A percentile compares a stretch with the other conserved stretches of the same genome.
These are phyloP conservation scores for Chelonus insularis DNA, from an alignment of 1,140 invertebrate genomes.

Conservation along the genomic window DNA sequence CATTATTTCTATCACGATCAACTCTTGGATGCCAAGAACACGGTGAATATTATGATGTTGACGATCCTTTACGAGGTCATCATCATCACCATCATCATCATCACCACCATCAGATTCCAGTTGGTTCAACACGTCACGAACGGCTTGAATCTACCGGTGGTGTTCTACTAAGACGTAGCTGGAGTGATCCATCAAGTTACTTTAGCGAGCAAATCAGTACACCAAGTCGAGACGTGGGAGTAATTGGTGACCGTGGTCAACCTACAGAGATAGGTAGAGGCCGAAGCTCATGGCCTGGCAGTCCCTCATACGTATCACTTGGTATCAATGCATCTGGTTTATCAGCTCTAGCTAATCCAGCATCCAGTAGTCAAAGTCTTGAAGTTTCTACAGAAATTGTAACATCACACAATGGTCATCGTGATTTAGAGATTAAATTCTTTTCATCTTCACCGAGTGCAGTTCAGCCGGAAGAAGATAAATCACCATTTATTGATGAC, in stretches of 20 bases:
- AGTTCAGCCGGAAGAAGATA: constrained; percentile 38
- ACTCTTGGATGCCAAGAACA: constrained; percentile 40
- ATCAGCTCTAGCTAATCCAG: constrained; percentile 20
- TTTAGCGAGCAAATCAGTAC: constrained; percentile 48
- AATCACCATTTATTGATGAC: constrained; percentile 33
- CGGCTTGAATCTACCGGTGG: constrained; percentile 34
- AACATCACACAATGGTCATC: constrained; percentile 74
- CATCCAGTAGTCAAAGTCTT: constrained; percentile 48
- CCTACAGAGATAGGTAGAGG: constrained; percentile 33
- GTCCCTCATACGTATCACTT: constrained; percentile 23
- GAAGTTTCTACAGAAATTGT: constrained; percentile 79
- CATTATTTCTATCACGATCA: constrained; percentile 46
- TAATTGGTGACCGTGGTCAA: constrained; percentile 61
- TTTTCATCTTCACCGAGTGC: constrained; percentile 64
- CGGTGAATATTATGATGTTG: constrained; percentile 22
- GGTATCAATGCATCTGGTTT: constrained; percentile 23
- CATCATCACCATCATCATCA: constrained; percentile 32
- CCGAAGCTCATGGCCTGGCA: constrained; percentile 27
- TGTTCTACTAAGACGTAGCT: constrained; percentile 63
- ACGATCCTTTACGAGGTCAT: constrained; percentile 11
- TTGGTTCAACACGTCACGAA: constrained; percentile 55
- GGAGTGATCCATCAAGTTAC: constrained; percentile 64
- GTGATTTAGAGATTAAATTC: constrained; percentile 78
- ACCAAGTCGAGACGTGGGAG: constrained; percentile 58
- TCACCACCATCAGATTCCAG: constrained; percentile 53